Evolutionary conservation across 2,797 vertebrate genomes (phyloP), one percentile per base, ranked within the genome.

Genomic region (Centropyge bicolor): DNA sequence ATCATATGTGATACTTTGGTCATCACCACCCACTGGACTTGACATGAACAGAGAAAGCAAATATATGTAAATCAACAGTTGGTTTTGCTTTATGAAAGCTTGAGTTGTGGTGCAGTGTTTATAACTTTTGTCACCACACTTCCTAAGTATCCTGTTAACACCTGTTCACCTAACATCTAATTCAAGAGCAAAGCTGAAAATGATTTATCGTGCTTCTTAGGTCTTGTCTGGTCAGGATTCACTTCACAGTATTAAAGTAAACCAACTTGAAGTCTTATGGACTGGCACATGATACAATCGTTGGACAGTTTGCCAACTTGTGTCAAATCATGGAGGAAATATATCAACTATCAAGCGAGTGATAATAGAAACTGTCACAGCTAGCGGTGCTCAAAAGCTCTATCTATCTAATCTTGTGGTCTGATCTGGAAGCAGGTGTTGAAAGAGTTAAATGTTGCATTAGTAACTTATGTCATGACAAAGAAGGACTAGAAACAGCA

Each of bases 321-420:
- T 62, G 13, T 74, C 24, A 51, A 31, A 41, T 12, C 31, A 57
- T 36, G 12, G 16, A 74, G 38, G 9, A 78, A 59, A 56, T 74
- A 48, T 38, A 74, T 31, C 27, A 81, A 31, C 22, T 31, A 22
- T 69, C 46, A 52, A 0, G 22, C 36, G 59, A 40, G 41, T 14
- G 27, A 54, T 31, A 16, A 16, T 31, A 41, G 22, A 56, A 36
- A 64, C 11, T 24, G 70, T 43, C 8, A 14, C 19, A 3, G 14
- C 14, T 14, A 43, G 13, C 13, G 7, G 45, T 14, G 45, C 31
- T 59, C 13, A 27, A 1, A 40, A 46, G 27, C n/a, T 31, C 19
- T 63, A 49, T 45, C 43, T 43, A 65, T 65, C 41, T 52, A 20
- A 9, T 56, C 51, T 19, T 14, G 59, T 31, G 36, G 46, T 22